These are phyloP conservation scores for Drosophila ficusphila DNA, from an alignment of 1,140 invertebrate genomes.

Conservation along the genomic window DNA sequence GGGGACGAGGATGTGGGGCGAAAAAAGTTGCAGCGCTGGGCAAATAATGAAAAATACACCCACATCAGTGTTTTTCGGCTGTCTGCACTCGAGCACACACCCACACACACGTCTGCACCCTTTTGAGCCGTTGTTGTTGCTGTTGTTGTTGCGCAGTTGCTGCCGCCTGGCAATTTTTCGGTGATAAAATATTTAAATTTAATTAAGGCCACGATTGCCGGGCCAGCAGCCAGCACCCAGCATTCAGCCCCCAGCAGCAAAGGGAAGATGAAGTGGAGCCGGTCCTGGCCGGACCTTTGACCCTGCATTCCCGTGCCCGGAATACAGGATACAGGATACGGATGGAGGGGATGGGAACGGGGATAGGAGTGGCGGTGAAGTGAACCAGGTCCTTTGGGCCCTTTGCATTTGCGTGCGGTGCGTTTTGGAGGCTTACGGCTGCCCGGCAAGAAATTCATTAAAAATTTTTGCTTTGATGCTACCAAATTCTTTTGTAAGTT, in stretches of 20 bases:
- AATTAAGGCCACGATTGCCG: conserved; percentile 83
- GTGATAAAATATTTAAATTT: conserved; percentile 85
- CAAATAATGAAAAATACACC: conserved; percentile 83
- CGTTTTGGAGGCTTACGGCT: conserved; percentile 69
- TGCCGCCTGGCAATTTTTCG: conserved; percentile 83
- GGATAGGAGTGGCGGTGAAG: too few relatives aligned
- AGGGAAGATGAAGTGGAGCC: conserved; percentile 53
- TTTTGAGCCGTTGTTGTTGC: conserved; percentile 54
- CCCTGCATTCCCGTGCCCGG: conserved; percentile 40
- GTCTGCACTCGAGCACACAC: conserved; percentile 66
- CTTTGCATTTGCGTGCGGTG: conserved; percentile 58
- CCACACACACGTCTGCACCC: conserved; percentile 66
- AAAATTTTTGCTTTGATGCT: conserved; percentile 83
- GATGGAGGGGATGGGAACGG: not conserved
- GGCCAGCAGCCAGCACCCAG: conserved; percentile 23
- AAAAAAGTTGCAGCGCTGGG: conserved; percentile 75
- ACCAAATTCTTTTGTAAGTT: conserved; percentile 78
- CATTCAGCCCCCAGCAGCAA: conserved; percentile 67
- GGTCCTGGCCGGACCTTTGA: conserved; percentile 36
- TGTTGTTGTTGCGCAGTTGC: conserved; percentile 65
- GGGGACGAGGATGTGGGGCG: conserved; percentile 13
- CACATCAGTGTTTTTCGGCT: conserved; percentile 81
- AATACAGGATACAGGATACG: conserved; percentile 3
- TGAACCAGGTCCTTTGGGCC: conserved; percentile 21
- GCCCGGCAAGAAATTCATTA: conserved; percentile 79